Evolutionary conservation across 2,888 invertebrate species (phyloP).

Genomic region (Doris montereyensis): DNA sequence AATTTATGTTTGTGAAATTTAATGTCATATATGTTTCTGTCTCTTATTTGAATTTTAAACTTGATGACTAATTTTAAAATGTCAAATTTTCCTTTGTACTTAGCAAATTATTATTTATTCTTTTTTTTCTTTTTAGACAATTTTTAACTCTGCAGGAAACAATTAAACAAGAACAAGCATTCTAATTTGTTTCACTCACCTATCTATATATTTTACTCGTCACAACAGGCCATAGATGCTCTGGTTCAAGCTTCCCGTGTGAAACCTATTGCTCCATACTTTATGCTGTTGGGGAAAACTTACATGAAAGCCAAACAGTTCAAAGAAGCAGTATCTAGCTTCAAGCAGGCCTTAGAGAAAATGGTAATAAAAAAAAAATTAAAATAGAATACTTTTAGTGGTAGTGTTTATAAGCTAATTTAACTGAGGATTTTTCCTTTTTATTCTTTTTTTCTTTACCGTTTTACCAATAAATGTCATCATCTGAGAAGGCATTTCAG

Average conservation of each 20-base stretch:
- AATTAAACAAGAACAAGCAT: no score
- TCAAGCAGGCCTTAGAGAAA: constrained; percentile 66
- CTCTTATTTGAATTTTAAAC: no score
- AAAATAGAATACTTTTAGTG: no score
- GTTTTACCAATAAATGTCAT: background rate
- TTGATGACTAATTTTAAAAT: no score
- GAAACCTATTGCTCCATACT: constrained; percentile 64
- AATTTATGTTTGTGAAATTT: no score
- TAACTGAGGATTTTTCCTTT: background rate
- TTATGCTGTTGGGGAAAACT: constrained; percentile 70
- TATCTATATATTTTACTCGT: no score
- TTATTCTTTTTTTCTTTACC: background rate
- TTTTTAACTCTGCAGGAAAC: no score
- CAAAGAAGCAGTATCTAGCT: constrained; percentile 68
- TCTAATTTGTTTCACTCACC: no score
- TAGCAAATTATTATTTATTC: no score
- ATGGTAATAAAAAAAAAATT: constrained; percentile 65
- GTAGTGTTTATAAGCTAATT: background rate
- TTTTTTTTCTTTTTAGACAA: no score
- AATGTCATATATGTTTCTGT: no score
- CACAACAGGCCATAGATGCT: constrained; percentile 71
- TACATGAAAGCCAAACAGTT: constrained; percentile 72
- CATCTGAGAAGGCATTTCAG: background rate
- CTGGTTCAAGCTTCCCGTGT: constrained; percentile 60
- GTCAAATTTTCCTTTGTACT: no score